Conservation (phyloP, 2,888 invertebrate species). For the Erynnis tages region DNA sequence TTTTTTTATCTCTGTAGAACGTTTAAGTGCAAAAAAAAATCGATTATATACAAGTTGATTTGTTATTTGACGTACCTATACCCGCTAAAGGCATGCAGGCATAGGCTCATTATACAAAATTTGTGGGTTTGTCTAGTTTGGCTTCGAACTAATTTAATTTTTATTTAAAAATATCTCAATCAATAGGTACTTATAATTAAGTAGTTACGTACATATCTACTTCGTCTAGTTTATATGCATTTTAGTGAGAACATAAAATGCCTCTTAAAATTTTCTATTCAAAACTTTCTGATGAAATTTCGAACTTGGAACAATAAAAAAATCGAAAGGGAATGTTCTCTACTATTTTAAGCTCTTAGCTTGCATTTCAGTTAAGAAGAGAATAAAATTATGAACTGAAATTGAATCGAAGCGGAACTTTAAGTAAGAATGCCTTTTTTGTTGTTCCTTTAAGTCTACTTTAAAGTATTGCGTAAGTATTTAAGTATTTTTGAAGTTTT, state of each 20-base stretch:
- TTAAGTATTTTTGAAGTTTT: background rate
- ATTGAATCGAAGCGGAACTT: conserved; percentile 62
- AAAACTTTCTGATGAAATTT: conserved; percentile 40
- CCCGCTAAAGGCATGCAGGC: too few species aligned
- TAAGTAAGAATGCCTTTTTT: conserved; percentile 41
- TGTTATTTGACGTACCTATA: too few species aligned
- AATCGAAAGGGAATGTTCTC: conserved; percentile 51
- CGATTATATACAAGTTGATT: too few species aligned
- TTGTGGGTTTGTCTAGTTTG: too few species aligned
- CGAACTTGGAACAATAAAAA: conserved; percentile 53
- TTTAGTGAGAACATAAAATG: conserved; percentile 25
- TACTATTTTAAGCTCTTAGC: conserved; percentile 67
- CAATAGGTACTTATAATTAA: too few species aligned
- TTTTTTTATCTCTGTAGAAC: too few species aligned
- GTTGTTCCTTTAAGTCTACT: conserved; percentile 27
- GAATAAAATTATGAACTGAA: conserved; percentile 60
- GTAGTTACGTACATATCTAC: too few species aligned
- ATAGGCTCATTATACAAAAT: too few species aligned
- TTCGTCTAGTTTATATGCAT: too few species aligned
- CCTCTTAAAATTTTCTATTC: conserved; percentile 31
- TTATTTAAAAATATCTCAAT: too few species aligned
- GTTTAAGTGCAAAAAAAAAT: too few species aligned
- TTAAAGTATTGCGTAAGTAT: background rate
- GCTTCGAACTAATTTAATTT: too few species aligned
- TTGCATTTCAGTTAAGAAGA: conserved; percentile 67